phyloP scores from a whole-genome alignment of 2,797 vertebrate genomes.

The Prunella strophiata region DNA sequence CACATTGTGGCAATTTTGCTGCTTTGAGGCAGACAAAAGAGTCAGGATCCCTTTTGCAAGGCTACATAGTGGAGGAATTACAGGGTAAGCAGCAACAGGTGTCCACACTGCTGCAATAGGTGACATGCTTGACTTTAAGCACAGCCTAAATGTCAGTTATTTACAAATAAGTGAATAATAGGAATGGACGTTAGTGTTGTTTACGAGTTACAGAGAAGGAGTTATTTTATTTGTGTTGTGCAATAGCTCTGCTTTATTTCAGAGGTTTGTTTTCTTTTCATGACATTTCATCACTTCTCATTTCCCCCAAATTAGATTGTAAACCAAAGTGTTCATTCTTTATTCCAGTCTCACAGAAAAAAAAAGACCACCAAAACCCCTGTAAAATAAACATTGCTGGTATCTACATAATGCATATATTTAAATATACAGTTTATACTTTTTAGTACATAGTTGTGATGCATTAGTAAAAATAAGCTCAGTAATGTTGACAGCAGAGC shows the following conservation, averaged over 20 bases:
- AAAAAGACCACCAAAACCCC: background rate
- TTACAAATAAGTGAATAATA: conserved; percentile 33
- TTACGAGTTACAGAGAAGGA: background rate
- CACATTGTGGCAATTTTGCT: background rate
- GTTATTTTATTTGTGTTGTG: conserved; percentile 21
- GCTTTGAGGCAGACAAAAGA: background rate
- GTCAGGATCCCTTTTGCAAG: background rate
- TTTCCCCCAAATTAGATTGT: conserved; percentile 67
- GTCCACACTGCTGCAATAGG: background rate
- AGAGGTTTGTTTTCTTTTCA: conserved; percentile 25
- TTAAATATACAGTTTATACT: background rate
- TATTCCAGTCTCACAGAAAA: conserved; percentile 1
- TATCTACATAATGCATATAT: background rate
- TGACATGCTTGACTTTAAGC: background rate
- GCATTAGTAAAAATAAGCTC: background rate
- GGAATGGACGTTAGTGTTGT: background rate
- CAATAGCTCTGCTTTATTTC: conserved; percentile 60
- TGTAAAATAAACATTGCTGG: background rate
- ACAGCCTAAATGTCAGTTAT: background rate
- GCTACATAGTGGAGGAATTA: background rate
- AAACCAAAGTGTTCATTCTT: conserved; percentile 49
- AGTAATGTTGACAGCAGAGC: background rate
- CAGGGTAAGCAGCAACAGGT: background rate
- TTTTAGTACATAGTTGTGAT: background rate
- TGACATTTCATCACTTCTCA: conserved; percentile 64